These are phyloP conservation scores for Barypeithes pellucidus DNA, from an alignment of 2,888 invertebrate genomes.

Conservation along the genomic window DNA sequence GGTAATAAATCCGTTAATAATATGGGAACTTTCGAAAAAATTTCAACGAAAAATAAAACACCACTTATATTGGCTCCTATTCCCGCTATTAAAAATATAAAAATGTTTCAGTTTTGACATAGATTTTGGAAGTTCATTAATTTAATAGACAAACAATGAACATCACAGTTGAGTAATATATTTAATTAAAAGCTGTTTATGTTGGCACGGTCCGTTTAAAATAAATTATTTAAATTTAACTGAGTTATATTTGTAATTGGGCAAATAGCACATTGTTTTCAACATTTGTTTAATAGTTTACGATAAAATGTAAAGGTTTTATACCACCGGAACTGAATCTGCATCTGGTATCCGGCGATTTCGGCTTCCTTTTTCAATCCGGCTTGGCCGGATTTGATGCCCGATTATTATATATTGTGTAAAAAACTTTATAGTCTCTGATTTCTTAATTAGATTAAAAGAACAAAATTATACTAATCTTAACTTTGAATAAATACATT, in stretches of 20 bases:
- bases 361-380: no score
- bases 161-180: background rate
- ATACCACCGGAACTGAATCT: no score
- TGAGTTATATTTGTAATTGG: background rate
- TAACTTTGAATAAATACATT: no score
- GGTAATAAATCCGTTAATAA: no score
- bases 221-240: background rate
- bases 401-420: no score
- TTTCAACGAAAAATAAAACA: background rate
- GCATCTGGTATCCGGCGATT: no score
- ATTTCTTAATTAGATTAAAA: no score
- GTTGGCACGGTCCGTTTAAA: background rate
- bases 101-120: slow-evolving; percentile 3
- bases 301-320: no score
- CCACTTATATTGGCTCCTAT: background rate
- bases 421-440: no score
- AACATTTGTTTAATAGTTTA: background rate
- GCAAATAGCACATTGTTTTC: background rate
- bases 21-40: background rate
- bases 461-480: no score
- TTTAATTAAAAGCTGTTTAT: slow-evolving; percentile 5
- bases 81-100: background rate
- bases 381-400: no score
- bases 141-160: background rate
- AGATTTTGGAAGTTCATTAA: background rate